These are phyloP conservation scores for Caenorhabditis sinica DNA, from an alignment of 2,888 invertebrate species.

Conservation along the genomic window DNA sequence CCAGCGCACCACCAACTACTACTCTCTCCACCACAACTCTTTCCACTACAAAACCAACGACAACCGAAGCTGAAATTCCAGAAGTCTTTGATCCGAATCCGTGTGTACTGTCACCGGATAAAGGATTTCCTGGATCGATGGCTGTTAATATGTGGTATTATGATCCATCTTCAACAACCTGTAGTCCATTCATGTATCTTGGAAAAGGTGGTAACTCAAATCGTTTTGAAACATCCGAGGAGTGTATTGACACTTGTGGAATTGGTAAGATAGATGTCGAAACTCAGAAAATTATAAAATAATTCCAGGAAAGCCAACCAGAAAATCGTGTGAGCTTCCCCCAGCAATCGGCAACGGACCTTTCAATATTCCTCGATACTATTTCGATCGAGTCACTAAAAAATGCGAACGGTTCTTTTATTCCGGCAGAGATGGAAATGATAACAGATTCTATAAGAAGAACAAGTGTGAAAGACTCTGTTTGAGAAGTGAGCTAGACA, in stretches of 20 bases:
- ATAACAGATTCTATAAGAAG: constrained; percentile 77
- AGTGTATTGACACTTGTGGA: constrained; percentile 74
- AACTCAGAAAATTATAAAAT: background rate
- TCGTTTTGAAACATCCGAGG: constrained; percentile 71
- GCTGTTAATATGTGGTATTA: constrained; percentile 71
- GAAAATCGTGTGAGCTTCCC: constrained; percentile 69
- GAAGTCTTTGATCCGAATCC: constrained; percentile 68
- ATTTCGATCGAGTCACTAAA: constrained; percentile 72
- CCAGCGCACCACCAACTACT: constrained; percentile 36
- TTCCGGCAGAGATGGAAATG: constrained; percentile 77
- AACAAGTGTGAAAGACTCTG: constrained; percentile 75
- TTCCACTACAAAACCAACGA: constrained; percentile 11
- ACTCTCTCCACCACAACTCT: constrained; percentile 40
- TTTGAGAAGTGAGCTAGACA: constrained; percentile 63
- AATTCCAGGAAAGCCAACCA: constrained; percentile 62
- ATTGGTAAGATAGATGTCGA: constrained; percentile 50
- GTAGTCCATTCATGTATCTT: constrained; percentile 75
- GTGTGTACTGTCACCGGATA: constrained; percentile 67
- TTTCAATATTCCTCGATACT: constrained; percentile 75
- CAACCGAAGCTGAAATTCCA: constrained; percentile 35
- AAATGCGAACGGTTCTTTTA: constrained; percentile 77
- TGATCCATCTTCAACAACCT: constrained; percentile 68
- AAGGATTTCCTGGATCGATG: constrained; percentile 64
- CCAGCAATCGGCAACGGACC: constrained; percentile 71
- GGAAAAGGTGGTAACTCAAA: constrained; percentile 79